Conservation (phyloP, 2,888 invertebrate genomes). For the Pomacea canaliculata region DNA sequence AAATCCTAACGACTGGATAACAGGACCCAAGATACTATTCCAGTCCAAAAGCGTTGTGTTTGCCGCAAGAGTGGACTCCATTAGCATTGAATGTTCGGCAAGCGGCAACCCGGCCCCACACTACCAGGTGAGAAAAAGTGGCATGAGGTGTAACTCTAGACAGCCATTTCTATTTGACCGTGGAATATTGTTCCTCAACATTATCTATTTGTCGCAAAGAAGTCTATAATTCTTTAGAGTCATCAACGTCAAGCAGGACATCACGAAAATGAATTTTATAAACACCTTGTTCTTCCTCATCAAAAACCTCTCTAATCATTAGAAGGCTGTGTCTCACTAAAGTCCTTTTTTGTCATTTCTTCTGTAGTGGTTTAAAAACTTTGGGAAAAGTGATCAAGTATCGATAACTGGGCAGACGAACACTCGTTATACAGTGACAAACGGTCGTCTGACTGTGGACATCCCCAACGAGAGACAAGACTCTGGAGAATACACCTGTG, state of each 20-base stretch:
- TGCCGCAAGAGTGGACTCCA: conserved; percentile 25
- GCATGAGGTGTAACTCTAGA: too few relatives aligned
- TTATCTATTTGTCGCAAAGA: too few relatives aligned
- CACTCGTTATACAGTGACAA: conserved; percentile 82
- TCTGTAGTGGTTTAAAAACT: conserved; percentile 14
- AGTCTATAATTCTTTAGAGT: too few relatives aligned
- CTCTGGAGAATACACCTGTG: conserved; percentile 91
- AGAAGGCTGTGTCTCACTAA: too few relatives aligned
- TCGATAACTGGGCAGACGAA: conserved; percentile 32
- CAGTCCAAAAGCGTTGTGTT: conserved; percentile 67
- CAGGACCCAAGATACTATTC: conserved; percentile 89
- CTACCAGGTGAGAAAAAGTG: conserved; percentile 74
- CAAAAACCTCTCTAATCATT: too few relatives aligned
- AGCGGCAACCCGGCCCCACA: conserved; percentile 87
- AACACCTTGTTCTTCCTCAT: too few relatives aligned
- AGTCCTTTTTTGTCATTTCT: too few relatives aligned
- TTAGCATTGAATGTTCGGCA: conserved; percentile 68
- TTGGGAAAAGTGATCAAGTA: conserved; percentile 26
- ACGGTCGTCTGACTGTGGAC: conserved; percentile 90
- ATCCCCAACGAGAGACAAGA: conserved; percentile 78
- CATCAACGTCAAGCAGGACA: too few relatives aligned
- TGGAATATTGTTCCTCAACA: too few relatives aligned
- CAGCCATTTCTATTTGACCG: too few relatives aligned
- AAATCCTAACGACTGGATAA: conserved; percentile 84
- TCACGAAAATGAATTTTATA: too few relatives aligned